Base-by-base conservation (phyloP, 2,888 invertebrate genomes). In the Hemicrepidius hirtus region DNA sequence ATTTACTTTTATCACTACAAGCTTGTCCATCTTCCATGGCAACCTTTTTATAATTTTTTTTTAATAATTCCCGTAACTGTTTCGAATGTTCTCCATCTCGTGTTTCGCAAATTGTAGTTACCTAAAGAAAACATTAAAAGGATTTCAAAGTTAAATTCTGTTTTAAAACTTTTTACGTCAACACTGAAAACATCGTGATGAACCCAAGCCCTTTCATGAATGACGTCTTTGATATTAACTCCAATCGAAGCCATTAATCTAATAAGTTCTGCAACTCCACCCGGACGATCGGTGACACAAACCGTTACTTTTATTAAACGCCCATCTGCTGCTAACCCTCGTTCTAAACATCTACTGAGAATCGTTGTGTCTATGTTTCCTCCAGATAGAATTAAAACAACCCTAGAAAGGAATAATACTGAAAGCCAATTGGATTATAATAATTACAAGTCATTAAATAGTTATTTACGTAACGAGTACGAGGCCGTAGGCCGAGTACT, bases 131-230 rank as follows among this genome's bases (percentile, higher is more conserved):
- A 4, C n/a, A 2, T 20, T 55, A 4, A 21, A 4, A 21, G 1
- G 1, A 18, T 55, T 55, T 55, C 4, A 55, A 55, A 44, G 3
- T 18, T 3, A 13, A 16, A 6, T 16, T 13, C 3, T 13, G 50
- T 12, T 6, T n/a, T 7, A 32, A 32, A 32, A 77, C 9, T 32
- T 5, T 20, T 50, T 76, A 87, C 89, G 82, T 90, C 89, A 16
- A 91, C 91, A 73, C 90, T 90, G 84, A 95, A 96, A 64, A 97
- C 93, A 82, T 97, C 96, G 2, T 92, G 91, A 74, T 91, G 92
- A 18, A 97, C 90, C 96, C 96, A 97, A 2, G 97, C 96, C 57
- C 97, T 89, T 83, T 97, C 97, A 84, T 97, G 97, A 87, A 95
- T 93, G 73, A 97, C 95, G 81, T 97, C 96, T 85, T 97, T 97